Conservation (phyloP, 2,797 vertebrate genomes). For the Leuciscus waleckii region DNA sequence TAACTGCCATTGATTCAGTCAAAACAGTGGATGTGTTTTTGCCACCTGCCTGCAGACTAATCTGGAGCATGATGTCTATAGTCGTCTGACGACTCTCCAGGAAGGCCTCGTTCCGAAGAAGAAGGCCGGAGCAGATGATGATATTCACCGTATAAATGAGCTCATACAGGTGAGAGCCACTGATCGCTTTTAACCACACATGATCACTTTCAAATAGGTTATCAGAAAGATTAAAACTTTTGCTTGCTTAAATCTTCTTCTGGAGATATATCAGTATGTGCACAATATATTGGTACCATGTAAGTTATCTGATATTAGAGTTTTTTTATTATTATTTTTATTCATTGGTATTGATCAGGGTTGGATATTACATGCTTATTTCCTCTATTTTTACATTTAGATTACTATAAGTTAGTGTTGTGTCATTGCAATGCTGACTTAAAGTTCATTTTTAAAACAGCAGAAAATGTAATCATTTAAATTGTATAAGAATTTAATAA, state of each 20-base stretch:
- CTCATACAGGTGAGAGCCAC: slow-evolving; percentile 89
- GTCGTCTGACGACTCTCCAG: slow-evolving; percentile 92
- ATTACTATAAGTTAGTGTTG: background rate
- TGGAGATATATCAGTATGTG: background rate
- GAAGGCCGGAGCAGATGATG: slow-evolving; percentile 90
- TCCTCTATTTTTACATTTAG: background rate
- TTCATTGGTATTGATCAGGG: background rate
- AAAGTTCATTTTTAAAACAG: background rate
- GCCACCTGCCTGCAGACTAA: slow-evolving; percentile 80
- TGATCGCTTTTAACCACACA: background rate
- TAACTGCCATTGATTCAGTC: background rate
- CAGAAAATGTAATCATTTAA: too few relatives aligned
- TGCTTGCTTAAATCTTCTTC: background rate
- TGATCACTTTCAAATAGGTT: background rate
- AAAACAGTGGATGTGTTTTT: background rate
- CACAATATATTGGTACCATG: background rate
- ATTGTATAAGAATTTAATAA: too few relatives aligned
- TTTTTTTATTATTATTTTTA: background rate
- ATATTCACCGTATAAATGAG: slow-evolving; percentile 96
- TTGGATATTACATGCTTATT: background rate
- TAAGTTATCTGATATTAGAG: background rate
- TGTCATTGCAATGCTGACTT: background rate
- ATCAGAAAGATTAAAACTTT: background rate
- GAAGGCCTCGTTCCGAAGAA: slow-evolving; percentile 98
- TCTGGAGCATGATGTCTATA: slow-evolving; percentile 95